These are phyloP conservation scores for Lottia scabra DNA, from an alignment of 2,888 invertebrate species.

Conservation along the genomic window DNA sequence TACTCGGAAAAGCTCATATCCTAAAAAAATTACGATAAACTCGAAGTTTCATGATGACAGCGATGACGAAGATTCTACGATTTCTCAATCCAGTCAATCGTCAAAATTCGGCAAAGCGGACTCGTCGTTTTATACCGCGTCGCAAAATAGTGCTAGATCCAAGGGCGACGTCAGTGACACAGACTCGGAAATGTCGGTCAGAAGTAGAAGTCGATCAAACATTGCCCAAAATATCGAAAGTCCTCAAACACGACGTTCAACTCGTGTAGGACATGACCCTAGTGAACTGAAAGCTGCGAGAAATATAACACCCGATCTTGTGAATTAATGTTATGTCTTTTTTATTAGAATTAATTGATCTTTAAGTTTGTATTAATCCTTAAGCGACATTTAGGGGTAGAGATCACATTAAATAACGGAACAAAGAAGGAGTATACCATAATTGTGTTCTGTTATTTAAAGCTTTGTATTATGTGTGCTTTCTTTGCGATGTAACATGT, in stretches of 20 bases:
- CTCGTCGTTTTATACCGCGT: neutral
- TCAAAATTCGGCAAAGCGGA: neutral
- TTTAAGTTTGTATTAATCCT: too few species aligned
- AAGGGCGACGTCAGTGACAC: neutral
- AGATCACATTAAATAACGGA: too few species aligned
- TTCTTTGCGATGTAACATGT: too few species aligned
- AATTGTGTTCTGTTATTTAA: too few species aligned
- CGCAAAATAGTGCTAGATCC: neutral
- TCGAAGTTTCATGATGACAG: neutral
- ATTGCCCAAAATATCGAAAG: too few species aligned
- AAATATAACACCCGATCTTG: neutral
- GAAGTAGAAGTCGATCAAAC: neutral
- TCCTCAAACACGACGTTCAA: neutral
- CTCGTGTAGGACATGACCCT: neutral
- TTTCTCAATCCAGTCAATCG: neutral
- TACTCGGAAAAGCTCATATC: slow-evolving; percentile 31
- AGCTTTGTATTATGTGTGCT: too few species aligned
- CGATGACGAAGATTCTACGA: neutral
- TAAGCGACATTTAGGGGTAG: too few species aligned
- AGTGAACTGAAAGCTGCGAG: neutral
- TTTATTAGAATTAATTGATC: neutral
- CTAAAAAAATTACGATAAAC: slow-evolving; percentile 13
- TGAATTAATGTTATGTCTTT: neutral
- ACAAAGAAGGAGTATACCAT: too few species aligned
- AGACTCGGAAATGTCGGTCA: neutral